phyloP scores from a whole-genome alignment of 2,888 invertebrate genomes.

The Drosophila borealis region DNA sequence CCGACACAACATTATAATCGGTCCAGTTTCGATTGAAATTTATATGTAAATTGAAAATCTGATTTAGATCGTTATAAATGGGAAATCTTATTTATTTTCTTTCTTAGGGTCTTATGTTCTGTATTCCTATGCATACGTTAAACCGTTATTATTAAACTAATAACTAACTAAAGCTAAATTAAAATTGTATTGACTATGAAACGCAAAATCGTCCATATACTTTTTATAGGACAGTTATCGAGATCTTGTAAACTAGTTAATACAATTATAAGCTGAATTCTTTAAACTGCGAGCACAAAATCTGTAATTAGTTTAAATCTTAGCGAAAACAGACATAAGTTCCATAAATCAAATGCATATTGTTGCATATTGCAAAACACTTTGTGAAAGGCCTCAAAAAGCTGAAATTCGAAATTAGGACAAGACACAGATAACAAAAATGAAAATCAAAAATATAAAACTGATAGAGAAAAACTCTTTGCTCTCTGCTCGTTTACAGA shows the following conservation, averaged over 20 bases:
- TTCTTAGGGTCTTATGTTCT: too few species aligned
- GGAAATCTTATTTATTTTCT: neutral
- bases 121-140: too few species aligned
- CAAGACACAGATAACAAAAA: conserved; percentile 11
- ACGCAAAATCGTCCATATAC: neutral
- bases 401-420: conserved; percentile 18
- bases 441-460: conserved; percentile 28
- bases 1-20: neutral
- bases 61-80: neutral
- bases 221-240: neutral
- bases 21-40: neutral
- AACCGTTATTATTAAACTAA: too few species aligned
- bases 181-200: neutral
- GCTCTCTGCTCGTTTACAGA: conserved; percentile 75
- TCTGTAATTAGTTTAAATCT: neutral
- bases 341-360: neutral
- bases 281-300: neutral
- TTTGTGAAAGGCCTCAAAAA: conserved; percentile 17
- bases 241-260: neutral
- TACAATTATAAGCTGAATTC: neutral
- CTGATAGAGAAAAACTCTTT: conserved; percentile 69
- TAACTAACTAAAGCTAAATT: neutral
- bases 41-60: neutral
- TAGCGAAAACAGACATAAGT: too few species aligned
- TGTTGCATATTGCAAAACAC: conserved; percentile 9